Percentiles rank a stretch among this genome's conserved stretches.
phyloP scores from a whole-genome alignment of 1,140 invertebrate genomes.

The Euschistus heros region DNA sequence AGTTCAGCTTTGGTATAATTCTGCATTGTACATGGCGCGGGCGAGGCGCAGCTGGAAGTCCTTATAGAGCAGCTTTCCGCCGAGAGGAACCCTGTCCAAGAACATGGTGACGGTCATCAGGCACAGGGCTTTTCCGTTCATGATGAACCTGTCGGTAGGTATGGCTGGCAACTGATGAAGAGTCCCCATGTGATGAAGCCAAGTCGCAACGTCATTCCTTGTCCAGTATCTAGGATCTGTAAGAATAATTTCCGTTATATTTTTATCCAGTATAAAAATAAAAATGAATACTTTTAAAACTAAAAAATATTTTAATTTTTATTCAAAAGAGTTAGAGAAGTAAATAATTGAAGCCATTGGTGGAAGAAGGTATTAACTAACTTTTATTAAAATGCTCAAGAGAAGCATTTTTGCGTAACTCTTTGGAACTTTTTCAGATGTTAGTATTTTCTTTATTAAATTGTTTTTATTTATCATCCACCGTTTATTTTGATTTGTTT shows the following conservation, averaged over 20 bases:
- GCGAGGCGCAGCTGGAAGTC: slow-evolving; percentile 40
- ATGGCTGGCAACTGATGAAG: slow-evolving; percentile 47
- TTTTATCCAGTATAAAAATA: too few relatives aligned
- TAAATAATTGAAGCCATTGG: too few relatives aligned
- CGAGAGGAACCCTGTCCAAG: slow-evolving; percentile 51
- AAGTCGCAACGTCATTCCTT: slow-evolving; percentile 50
- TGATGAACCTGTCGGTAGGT: slow-evolving; percentile 49
- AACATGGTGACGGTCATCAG: slow-evolving; percentile 66
- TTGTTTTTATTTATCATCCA: too few relatives aligned
- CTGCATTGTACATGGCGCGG: slow-evolving; percentile 34
- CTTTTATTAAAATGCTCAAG: too few relatives aligned
- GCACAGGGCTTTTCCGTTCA: slow-evolving; percentile 68
- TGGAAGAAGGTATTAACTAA: too few relatives aligned
- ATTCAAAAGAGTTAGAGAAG: background rate
- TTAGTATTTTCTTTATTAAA: too few relatives aligned
- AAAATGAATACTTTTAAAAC: too few relatives aligned
- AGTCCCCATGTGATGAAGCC: slow-evolving; percentile 47
- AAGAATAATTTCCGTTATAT: slow-evolving; percentile 29
- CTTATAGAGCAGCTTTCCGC: slow-evolving; percentile 54
- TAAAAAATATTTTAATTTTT: too few relatives aligned
- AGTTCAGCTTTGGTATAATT: slow-evolving; percentile 10
- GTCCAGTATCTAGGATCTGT: slow-evolving; percentile 59
- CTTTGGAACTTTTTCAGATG: too few relatives aligned
- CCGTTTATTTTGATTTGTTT: too few relatives aligned
- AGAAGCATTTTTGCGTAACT: too few relatives aligned